phyloP scores from a whole-genome alignment of 2,113 vertebrate species.

The Ivindomyrus marchei region DNA sequence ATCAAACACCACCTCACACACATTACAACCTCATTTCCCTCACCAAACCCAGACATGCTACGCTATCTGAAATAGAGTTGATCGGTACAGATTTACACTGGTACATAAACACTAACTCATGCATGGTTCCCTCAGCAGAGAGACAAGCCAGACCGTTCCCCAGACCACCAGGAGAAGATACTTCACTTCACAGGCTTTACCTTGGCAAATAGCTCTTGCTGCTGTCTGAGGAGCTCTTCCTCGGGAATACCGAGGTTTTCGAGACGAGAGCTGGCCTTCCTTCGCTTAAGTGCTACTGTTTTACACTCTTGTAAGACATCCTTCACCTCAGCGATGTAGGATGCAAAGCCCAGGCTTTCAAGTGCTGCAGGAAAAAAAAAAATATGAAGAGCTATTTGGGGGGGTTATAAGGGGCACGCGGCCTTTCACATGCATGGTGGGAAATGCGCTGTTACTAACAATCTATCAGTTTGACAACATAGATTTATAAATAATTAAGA shows the following conservation, averaged over 20 bases:
- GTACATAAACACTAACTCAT: not conserved
- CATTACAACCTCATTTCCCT: not conserved
- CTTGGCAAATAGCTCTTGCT: constrained; percentile 97
- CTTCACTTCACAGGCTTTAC: constrained; percentile 50
- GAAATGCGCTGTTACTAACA: not conserved
- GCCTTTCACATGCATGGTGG: not conserved
- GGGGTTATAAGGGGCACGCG: not conserved
- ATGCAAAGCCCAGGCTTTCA: constrained; percentile 95
- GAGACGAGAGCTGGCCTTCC: constrained; percentile 92
- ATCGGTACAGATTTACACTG: not conserved
- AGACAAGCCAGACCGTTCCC: not conserved
- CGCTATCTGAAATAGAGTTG: not conserved
- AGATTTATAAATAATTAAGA: not conserved
- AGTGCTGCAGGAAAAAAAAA: constrained; percentile 65
- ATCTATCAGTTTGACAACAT: not conserved
- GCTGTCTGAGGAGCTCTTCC: constrained; percentile 92
- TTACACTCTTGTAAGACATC: constrained; percentile 99
- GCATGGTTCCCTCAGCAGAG: not conserved
- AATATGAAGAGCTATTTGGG: not conserved
- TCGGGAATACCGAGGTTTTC: constrained; percentile 98
- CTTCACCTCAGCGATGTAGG: constrained; percentile 97
- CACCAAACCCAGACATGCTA: not conserved
- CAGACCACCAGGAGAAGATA: not conserved
- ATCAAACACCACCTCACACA: not conserved
- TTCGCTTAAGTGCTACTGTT: constrained; percentile 94